Evolutionary conservation across 92 coral and sea anemone genomes (phyloP), one percentile per base, ranked within the genome.

Genomic region (Anthopleura xanthogrammica): DNA sequence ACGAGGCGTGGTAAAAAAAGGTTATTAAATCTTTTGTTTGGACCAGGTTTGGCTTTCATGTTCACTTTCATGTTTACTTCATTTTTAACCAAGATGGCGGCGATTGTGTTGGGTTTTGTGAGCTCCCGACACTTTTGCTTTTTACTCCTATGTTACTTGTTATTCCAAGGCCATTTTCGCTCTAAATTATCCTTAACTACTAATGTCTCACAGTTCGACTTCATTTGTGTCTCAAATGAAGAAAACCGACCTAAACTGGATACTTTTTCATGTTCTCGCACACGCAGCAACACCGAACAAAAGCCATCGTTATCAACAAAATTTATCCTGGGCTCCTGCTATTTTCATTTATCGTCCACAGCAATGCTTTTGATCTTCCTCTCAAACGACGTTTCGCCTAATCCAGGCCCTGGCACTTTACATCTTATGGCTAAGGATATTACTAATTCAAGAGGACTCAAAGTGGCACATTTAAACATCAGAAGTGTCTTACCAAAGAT

Each of bases 381-480:
- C 12, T 57, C 80, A 12, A 77, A 77, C 39, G 80, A 77, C 13
- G 60, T 77, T 36, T 52, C 80, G 43, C 5, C 80, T 13, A 77
- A 77, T 77, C 80, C 80, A 42, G 80, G 60, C 17, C 80, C 60
- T 77, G 80, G 6, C 52, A 22, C 22, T 22, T 46, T 52, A 77
- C 57, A 52, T 46, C 62, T 77, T 10, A 42, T 60, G 43, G 14
- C 62, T 16, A 77, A 77, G 57, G 80, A 77, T 77, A 52, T 77
- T 77, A 50, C 80, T 14, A 17, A 52, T 23, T 52, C 62, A 17
- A 46, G 80, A 77, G 80, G 80, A 17, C 80, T 77, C 39, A 77
- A 77, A 54, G 80, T 77, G 14, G 80, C 80, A 13, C 80, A 77
- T 54, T 77, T 77, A 58, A 77, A 77, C 23, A 77, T 54, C n/a